phyloP scores from a whole-genome alignment of 1,140 invertebrate genomes.

The Bombus terrestris region DNA sequence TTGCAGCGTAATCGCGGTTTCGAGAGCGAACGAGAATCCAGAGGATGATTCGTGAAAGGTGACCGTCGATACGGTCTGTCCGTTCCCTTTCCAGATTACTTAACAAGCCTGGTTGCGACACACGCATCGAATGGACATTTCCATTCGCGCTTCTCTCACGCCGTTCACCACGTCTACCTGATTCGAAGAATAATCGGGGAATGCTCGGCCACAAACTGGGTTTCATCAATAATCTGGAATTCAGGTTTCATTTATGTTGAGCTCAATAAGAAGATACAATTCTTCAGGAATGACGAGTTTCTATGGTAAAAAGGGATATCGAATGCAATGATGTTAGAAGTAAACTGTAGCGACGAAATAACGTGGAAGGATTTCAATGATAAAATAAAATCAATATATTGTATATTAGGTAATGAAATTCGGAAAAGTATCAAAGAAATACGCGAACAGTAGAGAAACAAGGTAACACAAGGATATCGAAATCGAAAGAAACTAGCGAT shows the following conservation, averaged over 20 bases:
- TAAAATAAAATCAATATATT: no score
- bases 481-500: background rate
- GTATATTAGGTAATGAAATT: no score
- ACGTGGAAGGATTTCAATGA: no score
- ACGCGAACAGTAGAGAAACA: background rate
- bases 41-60: constrained; percentile 61
- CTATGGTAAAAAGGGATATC: no score
- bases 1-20: constrained; percentile 22
- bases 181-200: background rate
- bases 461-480: background rate
- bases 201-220: background rate
- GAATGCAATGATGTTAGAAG: no score
- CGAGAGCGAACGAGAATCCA: constrained; percentile 5
- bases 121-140: constrained; percentile 53
- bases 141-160: constrained; percentile 33
- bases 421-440: background rate
- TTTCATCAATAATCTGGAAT: background rate
- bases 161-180: background rate
- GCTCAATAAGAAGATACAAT: background rate
- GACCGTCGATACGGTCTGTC: constrained; percentile 20
- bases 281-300: background rate
- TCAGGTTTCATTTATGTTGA: background rate
- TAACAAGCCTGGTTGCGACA: constrained; percentile 50
- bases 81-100: constrained; percentile 53
- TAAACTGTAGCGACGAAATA: no score